Evolutionary conservation across 2,797 vertebrate genomes (phyloP), one percentile per base, ranked within the genome.

Genomic region (Apogon talboti): DNA sequence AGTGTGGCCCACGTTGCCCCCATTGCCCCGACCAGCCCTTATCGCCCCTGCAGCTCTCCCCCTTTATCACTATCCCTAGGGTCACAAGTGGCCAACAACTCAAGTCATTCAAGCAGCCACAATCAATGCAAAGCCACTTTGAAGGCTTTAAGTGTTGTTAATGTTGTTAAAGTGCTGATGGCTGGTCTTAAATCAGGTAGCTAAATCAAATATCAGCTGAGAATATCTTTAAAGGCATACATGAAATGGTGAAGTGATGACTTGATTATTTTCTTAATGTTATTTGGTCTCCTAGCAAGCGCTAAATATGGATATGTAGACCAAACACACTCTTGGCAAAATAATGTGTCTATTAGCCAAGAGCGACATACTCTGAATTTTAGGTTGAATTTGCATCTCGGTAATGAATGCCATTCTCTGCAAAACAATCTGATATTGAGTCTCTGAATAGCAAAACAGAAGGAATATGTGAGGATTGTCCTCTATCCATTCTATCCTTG

Each of bases 81-180:
- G 83, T 87, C 76, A 77, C 66, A 15, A 57, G 69, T 81, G 71
- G 84, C 76, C 84, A 80, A 76, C 78, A 61, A 83, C 84, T 87
- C 81, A 61, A 88, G 82, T 85, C 83, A 84, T 86, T 86, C 67
- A 72, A 52, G 75, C 73, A 46, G 60, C 84, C 74, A 59, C 79
- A 82, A 88, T 87, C 88, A 74, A 87, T 87, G 76, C 76, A 82
- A 87, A 85, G 76, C 79, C 82, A 73, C 79, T 91, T 85, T 81
- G 61, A 69, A 77, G 74, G 64, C 81, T 73, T 75, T 89, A 59
- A 75, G 66, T 71, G 78, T 79, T 65, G 62, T 73, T 84, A 70
- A 82, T 79, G 84, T 62, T 74, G 82, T 84, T 79, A 78, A 81
- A 83, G 77, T 5, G 58, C 60, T 78, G 79, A 87, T 79, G 51